Evolutionary conservation across 2,113 vertebrate genomes (phyloP), one percentile per base, ranked within the genome.

Genomic region (Rissa tridactyla): DNA sequence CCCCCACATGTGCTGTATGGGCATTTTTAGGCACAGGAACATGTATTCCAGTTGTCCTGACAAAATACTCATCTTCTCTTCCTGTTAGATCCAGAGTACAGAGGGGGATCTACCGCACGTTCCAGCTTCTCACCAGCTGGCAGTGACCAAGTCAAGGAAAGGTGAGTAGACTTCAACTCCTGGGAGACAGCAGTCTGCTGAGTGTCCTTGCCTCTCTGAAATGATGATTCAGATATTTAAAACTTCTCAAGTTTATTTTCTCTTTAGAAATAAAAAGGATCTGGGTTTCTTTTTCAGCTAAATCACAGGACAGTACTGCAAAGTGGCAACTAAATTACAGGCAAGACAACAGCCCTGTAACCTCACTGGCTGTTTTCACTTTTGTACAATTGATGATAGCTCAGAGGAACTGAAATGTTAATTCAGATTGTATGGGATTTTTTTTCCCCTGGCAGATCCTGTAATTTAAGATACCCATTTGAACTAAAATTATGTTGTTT

Each of bases 41-140:
- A 11, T 52, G 29, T 62, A 32, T 66, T 92, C 55, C 47, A 60
- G 10, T 40, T 88, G 71, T 36, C 40, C 64, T 97, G 54, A 96
- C 81, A 91, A 97, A 96, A 62, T 95, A 68, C 34, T 91, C 9
- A 26, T 97, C 76, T 96, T 29, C 60, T 93, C 32, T 96, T 81
- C 65, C 82, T 29, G 55, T 64, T 57, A 99, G 99, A 99, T 99
- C 93, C 99, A 99, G 97, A 99, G 99, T 95, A 99, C 99, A 36
- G 99, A 99, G 77, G 99, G 99, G 71, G 99, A 99, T 89, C 93
- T 96, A 40, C 97, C 98, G 23, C 98, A 98, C 1, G 23, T 97
- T 87, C 94, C 97, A 81, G 60, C 98, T 49, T 92, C 96, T 40
- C 95, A 96, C 68, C 98, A 98, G 75, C 88, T 98, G 54, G 88